phyloP scores from a whole-genome alignment of 2,888 invertebrate species.

The Coelopa pilipes region DNA sequence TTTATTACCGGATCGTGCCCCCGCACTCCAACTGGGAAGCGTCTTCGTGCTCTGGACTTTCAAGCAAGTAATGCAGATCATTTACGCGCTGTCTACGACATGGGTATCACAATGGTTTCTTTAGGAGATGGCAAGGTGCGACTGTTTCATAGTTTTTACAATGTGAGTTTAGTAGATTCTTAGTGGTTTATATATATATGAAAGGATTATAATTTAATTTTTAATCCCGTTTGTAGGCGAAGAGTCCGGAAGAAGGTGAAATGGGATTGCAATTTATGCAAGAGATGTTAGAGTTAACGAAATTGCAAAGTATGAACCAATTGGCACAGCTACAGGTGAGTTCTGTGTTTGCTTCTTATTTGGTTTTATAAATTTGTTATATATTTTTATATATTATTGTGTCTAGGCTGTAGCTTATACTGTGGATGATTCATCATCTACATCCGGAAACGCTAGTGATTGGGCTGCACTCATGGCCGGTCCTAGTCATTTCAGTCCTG shows the following conservation, averaged over 20 bases:
- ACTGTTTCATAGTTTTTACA: constrained; percentile 86
- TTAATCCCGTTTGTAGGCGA: constrained; percentile 73
- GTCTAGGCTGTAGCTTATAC: constrained; percentile 65
- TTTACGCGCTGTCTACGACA: constrained; percentile 84
- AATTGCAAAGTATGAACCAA: constrained; percentile 70
- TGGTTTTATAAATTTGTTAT: neutral
- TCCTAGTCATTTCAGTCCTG: constrained; percentile 90
- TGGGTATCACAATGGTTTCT: constrained; percentile 94
- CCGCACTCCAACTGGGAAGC: constrained; percentile 71
- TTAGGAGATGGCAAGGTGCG: constrained; percentile 92
- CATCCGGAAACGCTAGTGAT: constrained; percentile 53
- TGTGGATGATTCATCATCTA: constrained; percentile 54
- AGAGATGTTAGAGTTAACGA: constrained; percentile 93
- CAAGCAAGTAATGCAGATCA: constrained; percentile 89
- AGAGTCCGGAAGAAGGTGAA: constrained; percentile 85
- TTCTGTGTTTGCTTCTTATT: too few relatives aligned
- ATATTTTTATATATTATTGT: neutral
- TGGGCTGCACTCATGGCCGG: constrained; percentile 77
- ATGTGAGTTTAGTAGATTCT: constrained; percentile 71
- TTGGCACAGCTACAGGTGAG: constrained; percentile 64
- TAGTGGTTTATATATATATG: neutral
- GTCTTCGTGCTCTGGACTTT: constrained; percentile 78
- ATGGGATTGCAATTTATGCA: constrained; percentile 96
- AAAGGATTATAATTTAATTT: neutral
- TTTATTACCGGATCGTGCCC: constrained; percentile 86